phyloP scores from a whole-genome alignment of 1,140 invertebrate species.

The Formica exsecta region DNA sequence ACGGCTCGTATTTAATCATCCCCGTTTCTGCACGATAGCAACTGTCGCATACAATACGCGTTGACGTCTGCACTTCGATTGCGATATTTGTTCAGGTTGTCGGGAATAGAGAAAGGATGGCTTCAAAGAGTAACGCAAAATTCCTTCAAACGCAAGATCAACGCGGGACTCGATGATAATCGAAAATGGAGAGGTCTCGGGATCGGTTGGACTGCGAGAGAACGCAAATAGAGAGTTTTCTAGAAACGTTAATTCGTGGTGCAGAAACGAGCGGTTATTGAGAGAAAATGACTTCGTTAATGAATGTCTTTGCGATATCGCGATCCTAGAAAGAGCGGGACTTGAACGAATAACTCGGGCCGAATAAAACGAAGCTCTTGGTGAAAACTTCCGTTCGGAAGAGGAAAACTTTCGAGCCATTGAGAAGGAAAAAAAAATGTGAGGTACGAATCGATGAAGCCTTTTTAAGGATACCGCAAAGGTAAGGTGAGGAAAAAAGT shows the following conservation, averaged over 20 bases:
- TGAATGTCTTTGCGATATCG: slow-evolving; percentile 47
- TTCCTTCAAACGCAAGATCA: not conserved
- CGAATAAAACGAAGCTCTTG: slow-evolving; percentile 51
- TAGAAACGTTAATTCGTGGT: slow-evolving; percentile 28
- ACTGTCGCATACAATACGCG: slow-evolving; percentile 60
- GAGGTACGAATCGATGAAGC: slow-evolving; percentile 52
- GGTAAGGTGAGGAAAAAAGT: slow-evolving; percentile 27
- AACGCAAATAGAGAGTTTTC: not conserved
- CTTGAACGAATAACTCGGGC: slow-evolving; percentile 45
- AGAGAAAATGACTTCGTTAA: slow-evolving; percentile 53
- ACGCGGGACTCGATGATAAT: not conserved
- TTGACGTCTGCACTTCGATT: slow-evolving; percentile 52
- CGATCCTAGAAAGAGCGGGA: not conserved
- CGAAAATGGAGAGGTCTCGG: not conserved
- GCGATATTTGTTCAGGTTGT: slow-evolving; percentile 53
- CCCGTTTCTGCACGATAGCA: slow-evolving; percentile 45
- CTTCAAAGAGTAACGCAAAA: slow-evolving; percentile 45
- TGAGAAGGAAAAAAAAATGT: not conserved
- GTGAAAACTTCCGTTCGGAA: slow-evolving; percentile 39
- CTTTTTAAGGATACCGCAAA: slow-evolving; percentile 19
- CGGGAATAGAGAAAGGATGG: not conserved
- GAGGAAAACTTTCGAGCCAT: slow-evolving; percentile 22
- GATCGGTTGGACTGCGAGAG: not conserved
- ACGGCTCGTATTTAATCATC: slow-evolving; percentile 68
- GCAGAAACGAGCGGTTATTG: slow-evolving; percentile 35